Evolutionary conservation across 2,113 vertebrate species (phyloP).

Genomic region (Isichthys henryi): DNA sequence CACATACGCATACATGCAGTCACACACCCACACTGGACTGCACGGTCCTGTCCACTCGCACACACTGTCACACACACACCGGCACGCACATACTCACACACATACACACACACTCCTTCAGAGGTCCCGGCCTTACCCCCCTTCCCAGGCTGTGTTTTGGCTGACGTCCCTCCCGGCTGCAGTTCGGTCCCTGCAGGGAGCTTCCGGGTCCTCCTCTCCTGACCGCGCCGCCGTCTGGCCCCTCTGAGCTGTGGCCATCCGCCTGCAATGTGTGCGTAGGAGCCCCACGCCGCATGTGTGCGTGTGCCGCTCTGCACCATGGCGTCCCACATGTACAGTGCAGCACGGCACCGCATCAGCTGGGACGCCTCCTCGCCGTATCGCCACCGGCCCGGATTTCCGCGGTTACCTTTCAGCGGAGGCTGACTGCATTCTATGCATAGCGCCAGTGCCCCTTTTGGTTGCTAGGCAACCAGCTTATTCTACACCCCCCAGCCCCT

Average conservation of each 20-base stretch:
- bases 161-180: background rate
- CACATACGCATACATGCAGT: background rate
- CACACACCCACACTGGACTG: background rate
- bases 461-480: conserved; percentile 79
- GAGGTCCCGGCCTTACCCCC: background rate
- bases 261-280: background rate
- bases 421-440: conserved; percentile 24
- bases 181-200: background rate
- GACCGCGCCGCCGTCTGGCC: conserved; percentile 15
- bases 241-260: background rate
- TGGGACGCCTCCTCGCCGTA: conserved; percentile 9
- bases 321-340: background rate
- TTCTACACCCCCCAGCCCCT: conserved; percentile 33
- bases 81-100: background rate
- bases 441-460: conserved; percentile 52
- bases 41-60: background rate
- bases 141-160: background rate
- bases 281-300: background rate
- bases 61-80: background rate
- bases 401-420: conserved; percentile 28
- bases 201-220: conserved; percentile 7
- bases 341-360: background rate
- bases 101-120: background rate
- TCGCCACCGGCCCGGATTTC: background rate
- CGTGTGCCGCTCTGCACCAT: background rate